A percentile compares a stretch with the other conserved stretches of the same genome.
Conservation (phyloP, 2,113 vertebrate species). For the Takifugu flavidus region DNA sequence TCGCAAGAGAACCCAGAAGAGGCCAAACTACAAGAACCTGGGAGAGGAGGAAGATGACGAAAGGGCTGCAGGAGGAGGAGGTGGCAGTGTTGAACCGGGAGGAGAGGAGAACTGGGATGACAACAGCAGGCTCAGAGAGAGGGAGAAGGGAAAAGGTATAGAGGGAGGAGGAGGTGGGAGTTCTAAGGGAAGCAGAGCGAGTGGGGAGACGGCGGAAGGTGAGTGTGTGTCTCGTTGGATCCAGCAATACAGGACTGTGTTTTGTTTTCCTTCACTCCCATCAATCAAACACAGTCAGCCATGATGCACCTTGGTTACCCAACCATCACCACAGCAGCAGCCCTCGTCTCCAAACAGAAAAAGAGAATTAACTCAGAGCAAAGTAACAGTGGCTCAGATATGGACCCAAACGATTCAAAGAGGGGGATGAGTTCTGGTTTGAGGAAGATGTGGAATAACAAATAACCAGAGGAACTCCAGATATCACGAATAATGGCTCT, state of each 20-base stretch:
- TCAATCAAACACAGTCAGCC: conserved; percentile 45
- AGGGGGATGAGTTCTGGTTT: background rate
- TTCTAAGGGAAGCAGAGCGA: conserved; percentile 84
- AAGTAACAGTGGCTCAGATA: background rate
- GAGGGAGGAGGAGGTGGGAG: conserved; percentile 86
- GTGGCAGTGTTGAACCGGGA: conserved; percentile 68
- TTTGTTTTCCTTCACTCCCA: conserved; percentile 44
- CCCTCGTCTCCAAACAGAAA: conserved; percentile 60
- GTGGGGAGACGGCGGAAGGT: conserved; percentile 90
- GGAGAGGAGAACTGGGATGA: conserved; percentile 64
- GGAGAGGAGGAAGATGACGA: conserved; percentile 97
- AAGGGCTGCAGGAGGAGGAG: conserved; percentile 64
- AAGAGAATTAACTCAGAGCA: conserved; percentile 4
- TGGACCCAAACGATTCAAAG: background rate
- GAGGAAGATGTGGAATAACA: background rate
- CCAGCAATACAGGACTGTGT: conserved; percentile 56
- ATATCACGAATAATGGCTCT: conserved; percentile 2
- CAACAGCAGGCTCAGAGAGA: conserved; percentile 76
- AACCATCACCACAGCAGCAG: conserved; percentile 37
- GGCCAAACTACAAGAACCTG: conserved; percentile 98
- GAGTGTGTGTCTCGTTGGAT: conserved; percentile 68
- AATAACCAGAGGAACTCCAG: background rate
- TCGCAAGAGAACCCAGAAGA: conserved; percentile 87
- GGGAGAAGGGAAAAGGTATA: conserved; percentile 86
- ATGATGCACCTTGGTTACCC: conserved; percentile 43